Conservation (phyloP, 2,113 vertebrate genomes). For the Phyllostomus discolor region DNA sequence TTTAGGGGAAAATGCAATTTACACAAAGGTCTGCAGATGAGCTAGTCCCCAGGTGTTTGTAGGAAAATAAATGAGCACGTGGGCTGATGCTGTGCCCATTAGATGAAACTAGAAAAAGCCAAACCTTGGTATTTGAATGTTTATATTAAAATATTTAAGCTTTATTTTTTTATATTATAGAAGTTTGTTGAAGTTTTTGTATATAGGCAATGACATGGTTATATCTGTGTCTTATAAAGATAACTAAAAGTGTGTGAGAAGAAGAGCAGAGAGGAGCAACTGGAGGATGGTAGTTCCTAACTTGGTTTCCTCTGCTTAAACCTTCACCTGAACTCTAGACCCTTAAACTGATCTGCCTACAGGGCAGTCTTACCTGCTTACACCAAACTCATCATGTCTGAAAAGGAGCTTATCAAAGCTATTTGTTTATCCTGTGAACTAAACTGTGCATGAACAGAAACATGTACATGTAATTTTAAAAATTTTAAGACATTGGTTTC, state of each 20-base stretch:
- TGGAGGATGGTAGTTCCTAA: background rate
- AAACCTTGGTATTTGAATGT: background rate
- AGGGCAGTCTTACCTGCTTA: background rate
- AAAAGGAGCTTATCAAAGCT: background rate
- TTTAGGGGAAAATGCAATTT: background rate
- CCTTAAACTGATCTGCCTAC: background rate
- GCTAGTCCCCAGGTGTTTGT: background rate
- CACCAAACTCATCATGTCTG: background rate
- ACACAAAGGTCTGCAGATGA: background rate
- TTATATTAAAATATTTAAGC: background rate
- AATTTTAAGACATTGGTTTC: background rate
- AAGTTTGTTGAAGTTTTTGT: background rate
- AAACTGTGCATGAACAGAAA: background rate
- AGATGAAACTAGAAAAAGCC: background rate
- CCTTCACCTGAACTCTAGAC: background rate
- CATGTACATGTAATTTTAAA: background rate
- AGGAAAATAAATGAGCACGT: background rate
- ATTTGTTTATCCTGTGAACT: background rate
- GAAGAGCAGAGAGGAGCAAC: background rate
- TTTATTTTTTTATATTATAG: background rate
- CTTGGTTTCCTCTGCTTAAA: background rate
- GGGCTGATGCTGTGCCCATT: background rate
- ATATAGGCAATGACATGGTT: background rate
- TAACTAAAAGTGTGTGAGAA: background rate
- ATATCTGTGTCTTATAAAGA: background rate